Evolutionary conservation across 2,113 vertebrate genomes (phyloP).

Genomic region (Tragulus kanchil): DNA sequence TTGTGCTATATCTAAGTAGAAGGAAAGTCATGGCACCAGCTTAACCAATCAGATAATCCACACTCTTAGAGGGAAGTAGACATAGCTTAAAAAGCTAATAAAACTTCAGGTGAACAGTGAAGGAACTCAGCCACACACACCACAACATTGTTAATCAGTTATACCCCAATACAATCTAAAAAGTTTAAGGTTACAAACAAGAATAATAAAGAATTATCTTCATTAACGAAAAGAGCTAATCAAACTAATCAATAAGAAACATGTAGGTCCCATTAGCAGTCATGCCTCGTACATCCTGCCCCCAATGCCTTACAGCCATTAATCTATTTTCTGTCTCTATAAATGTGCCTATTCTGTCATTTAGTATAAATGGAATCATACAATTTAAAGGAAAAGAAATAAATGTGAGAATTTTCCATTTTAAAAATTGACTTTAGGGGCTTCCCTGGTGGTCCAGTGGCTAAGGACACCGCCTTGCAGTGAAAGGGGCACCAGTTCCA

Average conservation of each 20-base stretch:
- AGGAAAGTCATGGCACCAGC: not conserved
- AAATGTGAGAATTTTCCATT: constrained; percentile 4
- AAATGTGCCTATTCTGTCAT: not conserved
- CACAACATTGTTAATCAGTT: not conserved
- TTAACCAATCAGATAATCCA: not conserved
- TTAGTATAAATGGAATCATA: not conserved
- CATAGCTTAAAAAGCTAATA: not conserved
- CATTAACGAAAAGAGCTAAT: not conserved
- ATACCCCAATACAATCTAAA: not conserved
- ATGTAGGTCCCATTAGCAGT: not conserved
- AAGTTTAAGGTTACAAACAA: not conserved
- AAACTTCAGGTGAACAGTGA: not conserved
- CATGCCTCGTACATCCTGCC: not conserved
- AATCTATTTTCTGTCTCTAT: not conserved
- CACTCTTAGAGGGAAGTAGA: not conserved
- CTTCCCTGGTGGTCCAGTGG: too few species aligned
- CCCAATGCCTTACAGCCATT: not conserved
- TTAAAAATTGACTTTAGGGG: not conserved
- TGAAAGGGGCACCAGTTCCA: too few species aligned
- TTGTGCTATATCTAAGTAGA: not conserved
- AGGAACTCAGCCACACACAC: not conserved
- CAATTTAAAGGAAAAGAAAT: not conserved
- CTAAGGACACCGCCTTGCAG: too few species aligned
- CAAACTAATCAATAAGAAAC: constrained; percentile 20
- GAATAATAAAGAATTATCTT: not conserved